Percentiles rank a stretch among this genome's conserved stretches.
Evolutionary conservation across 2,113 vertebrate genomes (phyloP).

Genomic region (Motacilla tschutschensis): DNA sequence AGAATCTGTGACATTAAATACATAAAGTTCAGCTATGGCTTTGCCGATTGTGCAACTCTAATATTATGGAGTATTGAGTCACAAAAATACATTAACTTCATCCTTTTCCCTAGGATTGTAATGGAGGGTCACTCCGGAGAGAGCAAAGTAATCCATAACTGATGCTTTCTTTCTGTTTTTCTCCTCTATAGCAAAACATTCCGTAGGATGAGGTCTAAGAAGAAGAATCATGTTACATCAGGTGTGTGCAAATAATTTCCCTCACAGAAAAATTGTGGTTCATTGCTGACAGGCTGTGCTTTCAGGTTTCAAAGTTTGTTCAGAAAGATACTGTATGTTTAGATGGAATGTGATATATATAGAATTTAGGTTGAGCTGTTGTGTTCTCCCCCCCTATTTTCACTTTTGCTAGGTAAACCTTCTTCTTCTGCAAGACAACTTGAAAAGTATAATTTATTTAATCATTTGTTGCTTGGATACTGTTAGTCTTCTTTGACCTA

Average conservation of each 20-base stretch:
- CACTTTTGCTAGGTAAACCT: not conserved
- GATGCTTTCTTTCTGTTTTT: not conserved
- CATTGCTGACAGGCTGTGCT: not conserved
- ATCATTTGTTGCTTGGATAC: slow-evolving; percentile 20
- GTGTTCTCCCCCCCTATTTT: not conserved
- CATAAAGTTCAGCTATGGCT: not conserved
- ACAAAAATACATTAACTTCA: not conserved
- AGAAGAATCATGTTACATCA: not conserved
- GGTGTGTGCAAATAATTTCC: not conserved
- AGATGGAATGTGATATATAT: not conserved
- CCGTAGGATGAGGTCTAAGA: not conserved
- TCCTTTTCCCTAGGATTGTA: not conserved
- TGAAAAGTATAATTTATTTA: not conserved
- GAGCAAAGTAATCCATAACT: not conserved
- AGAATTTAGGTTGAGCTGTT: not conserved
- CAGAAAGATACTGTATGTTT: not conserved
- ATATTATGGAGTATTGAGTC: not conserved
- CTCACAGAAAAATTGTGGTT: not conserved
- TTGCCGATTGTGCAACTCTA: not conserved
- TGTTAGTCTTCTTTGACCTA: not conserved
- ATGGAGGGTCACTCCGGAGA: not conserved
- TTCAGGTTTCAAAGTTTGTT: not conserved
- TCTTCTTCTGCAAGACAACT: not conserved
- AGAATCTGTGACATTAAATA: not conserved
- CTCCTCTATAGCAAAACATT: fast-evolving